Evolutionary conservation across 2,888 invertebrate species (phyloP).

Genomic region (Cybosia mesomella): DNA sequence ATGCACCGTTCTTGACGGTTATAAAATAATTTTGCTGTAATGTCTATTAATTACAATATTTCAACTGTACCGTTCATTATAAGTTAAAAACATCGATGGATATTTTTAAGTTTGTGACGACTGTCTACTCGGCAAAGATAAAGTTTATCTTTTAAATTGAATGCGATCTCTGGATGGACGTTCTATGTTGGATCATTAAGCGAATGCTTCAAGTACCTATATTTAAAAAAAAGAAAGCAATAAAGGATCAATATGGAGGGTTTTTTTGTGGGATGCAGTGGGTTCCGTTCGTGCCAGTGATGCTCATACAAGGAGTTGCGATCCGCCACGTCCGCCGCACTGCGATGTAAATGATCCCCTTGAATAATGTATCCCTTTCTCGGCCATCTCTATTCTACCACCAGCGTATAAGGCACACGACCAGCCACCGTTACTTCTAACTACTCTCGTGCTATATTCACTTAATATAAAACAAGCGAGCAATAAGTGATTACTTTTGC

Average conservation of each 20-base stretch:
- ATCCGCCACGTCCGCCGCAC: slow-evolving; percentile 75
- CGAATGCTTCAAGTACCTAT: slow-evolving; percentile 68
- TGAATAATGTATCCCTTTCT: slow-evolving; percentile 85
- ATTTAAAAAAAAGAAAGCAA: slow-evolving; percentile 77
- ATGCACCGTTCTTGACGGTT: slow-evolving; percentile 12
- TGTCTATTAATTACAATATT: slow-evolving; percentile 26
- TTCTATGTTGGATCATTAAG: slow-evolving; percentile 73
- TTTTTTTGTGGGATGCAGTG: slow-evolving; percentile 77
- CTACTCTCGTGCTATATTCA: slow-evolving; percentile 70
- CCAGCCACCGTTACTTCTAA: slow-evolving; percentile 80
- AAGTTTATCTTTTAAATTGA: slow-evolving; percentile 64
- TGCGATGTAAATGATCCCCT: slow-evolving; percentile 85
- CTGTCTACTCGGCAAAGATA: slow-evolving; percentile 44
- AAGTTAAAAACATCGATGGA: slow-evolving; percentile 29
- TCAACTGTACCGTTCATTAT: slow-evolving; percentile 11
- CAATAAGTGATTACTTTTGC: slow-evolving; percentile 38
- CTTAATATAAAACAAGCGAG: slow-evolving; percentile 55
- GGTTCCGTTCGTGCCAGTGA: slow-evolving; percentile 71
- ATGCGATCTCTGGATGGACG: slow-evolving; percentile 67
- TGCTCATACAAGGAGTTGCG: slow-evolving; percentile 79
- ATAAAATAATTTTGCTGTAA: slow-evolving; percentile 38
- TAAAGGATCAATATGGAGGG: slow-evolving; percentile 76
- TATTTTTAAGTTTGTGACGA: slow-evolving; percentile 42
- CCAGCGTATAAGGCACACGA: slow-evolving; percentile 79
- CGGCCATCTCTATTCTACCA: slow-evolving; percentile 72